A percentile compares a stretch with the other conserved stretches of the same genome.
Evolutionary conservation across 2,113 vertebrate species (phyloP).

Genomic region (Meleagris gallopavo): DNA sequence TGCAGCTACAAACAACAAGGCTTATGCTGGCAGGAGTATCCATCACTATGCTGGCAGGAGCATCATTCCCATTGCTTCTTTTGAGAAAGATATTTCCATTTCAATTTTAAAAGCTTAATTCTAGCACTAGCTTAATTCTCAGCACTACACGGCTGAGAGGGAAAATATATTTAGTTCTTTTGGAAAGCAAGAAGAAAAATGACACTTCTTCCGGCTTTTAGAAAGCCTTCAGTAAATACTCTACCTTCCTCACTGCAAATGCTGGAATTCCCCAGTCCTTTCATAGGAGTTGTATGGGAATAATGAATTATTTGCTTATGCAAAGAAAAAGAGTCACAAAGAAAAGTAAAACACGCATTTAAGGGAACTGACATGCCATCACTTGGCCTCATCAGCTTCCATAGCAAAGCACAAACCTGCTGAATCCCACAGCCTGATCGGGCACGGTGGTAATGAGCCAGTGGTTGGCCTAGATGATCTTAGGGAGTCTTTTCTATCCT

Average conservation of each 20-base stretch:
- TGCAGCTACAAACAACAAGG: not conserved
- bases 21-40: not conserved
- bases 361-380: not conserved
- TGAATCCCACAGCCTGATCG: not conserved
- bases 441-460: no score
- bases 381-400: not conserved
- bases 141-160: not conserved
- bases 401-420: not conserved
- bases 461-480: no score
- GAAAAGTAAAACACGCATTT: not conserved
- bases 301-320: not conserved
- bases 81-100: not conserved
- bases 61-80: not conserved
- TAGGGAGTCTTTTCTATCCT: no score
- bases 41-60: not conserved
- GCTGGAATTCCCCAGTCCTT: not conserved
- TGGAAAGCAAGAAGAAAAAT: not conserved
- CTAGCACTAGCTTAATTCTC: accelerated
- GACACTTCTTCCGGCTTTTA: accelerated
- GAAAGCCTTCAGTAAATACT: not conserved
- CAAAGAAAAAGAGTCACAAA: not conserved
- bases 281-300: not conserved
- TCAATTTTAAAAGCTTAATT: not conserved
- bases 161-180: not conserved
- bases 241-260: not conserved